Conservation (phyloP, 2,113 vertebrate genomes). For the Carollia perspicillata region DNA sequence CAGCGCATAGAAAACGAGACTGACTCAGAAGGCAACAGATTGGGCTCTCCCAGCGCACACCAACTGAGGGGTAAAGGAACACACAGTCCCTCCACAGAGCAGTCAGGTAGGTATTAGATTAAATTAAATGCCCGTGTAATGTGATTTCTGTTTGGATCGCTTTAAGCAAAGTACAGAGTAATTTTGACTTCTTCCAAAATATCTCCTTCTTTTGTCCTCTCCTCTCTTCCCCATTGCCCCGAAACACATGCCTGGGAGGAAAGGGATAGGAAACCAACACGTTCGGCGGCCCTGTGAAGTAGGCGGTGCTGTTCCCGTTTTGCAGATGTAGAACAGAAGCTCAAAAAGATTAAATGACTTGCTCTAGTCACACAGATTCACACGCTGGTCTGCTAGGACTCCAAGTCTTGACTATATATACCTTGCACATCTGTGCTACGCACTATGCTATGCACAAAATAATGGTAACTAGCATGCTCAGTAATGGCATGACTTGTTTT, state of each 20-base stretch:
- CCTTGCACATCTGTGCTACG: neutral
- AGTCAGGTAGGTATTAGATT: neutral
- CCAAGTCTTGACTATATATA: neutral
- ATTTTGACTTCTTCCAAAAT: neutral
- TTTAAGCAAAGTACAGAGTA: neutral
- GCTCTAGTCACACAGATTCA: neutral
- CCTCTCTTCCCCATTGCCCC: neutral
- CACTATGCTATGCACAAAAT: neutral
- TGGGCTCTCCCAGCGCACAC: neutral
- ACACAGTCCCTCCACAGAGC: neutral
- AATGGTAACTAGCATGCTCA: neutral
- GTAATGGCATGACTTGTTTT: neutral
- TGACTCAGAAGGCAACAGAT: neutral
- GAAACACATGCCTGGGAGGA: neutral
- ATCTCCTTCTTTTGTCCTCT: neutral
- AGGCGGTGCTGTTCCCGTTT: neutral
- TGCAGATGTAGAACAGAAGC: neutral
- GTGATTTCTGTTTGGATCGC: neutral
- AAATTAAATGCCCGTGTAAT: neutral
- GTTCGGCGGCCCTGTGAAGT: neutral
- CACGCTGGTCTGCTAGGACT: no score
- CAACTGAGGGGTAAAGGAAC: neutral
- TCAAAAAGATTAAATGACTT: neutral
- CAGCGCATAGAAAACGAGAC: neutral
- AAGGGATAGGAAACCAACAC: neutral